Evolutionary conservation across 2,113 vertebrate genomes (phyloP).

Genomic region (Plestiodon gilberti): DNA sequence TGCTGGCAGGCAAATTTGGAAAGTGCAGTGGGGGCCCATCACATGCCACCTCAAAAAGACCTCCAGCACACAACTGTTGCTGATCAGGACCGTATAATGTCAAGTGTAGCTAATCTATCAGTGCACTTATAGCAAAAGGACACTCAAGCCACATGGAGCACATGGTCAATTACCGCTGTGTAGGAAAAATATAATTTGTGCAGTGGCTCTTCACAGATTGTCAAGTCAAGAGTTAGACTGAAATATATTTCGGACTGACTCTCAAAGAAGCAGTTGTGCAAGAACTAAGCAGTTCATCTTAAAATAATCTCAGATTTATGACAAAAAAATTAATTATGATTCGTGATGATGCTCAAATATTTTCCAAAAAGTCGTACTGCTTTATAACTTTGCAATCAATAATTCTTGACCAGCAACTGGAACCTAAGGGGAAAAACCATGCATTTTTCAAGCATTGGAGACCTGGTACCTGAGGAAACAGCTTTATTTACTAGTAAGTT

Average conservation of each 20-base stretch:
- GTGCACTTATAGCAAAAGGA: neutral
- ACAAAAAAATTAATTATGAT: too few species aligned
- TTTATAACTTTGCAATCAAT: neutral
- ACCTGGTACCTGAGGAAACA: neutral
- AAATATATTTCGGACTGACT: neutral
- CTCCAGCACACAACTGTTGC: neutral
- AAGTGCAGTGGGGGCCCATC: neutral
- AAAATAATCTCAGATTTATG: too few species aligned
- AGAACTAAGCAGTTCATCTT: neutral
- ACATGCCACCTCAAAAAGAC: neutral
- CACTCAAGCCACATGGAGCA: neutral
- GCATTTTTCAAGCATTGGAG: neutral
- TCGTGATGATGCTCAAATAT: neutral
- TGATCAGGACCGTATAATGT: neutral
- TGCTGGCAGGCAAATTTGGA: neutral
- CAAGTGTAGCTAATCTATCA: neutral
- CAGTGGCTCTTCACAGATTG: neutral
- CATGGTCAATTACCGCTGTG: neutral
- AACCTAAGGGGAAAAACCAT: neutral
- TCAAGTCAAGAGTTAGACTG: neutral
- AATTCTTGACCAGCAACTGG: neutral
- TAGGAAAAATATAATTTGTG: neutral
- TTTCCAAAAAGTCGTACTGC: neutral
- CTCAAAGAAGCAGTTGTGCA: neutral
- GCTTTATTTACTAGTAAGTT: constrained; percentile 3